Conservation (phyloP, 1,140 invertebrate species). For the Leptonema lineaticorne region DNA sequence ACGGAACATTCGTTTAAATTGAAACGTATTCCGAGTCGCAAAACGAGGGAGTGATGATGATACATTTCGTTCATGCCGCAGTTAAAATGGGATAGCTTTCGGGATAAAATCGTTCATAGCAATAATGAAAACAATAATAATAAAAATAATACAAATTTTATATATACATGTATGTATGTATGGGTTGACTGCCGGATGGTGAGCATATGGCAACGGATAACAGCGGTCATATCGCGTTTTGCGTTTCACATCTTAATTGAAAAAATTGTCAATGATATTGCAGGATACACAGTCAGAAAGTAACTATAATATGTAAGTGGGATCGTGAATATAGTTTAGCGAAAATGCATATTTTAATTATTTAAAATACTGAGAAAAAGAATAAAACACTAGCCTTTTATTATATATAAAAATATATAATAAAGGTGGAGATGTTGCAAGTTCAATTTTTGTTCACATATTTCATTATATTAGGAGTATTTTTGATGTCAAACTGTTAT, state of each 20-base stretch:
- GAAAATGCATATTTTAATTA: no score
- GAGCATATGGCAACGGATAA: slow-evolving; percentile 20
- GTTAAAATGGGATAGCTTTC: not conserved
- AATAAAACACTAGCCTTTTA: no score
- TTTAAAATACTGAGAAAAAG: no score
- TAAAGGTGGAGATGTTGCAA: no score
- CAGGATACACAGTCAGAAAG: no score
- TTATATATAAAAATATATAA: no score
- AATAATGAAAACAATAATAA: not conserved
- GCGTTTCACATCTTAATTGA: slow-evolving; percentile 15
- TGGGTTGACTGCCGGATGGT: slow-evolving; percentile 5
- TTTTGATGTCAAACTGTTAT: no score
- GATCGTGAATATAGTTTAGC: no score
- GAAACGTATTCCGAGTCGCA: not conserved
- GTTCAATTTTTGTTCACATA: no score
- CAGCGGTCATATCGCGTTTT: slow-evolving; percentile 9
- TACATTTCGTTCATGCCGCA: not conserved
- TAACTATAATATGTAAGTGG: no score
- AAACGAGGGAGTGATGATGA: not conserved
- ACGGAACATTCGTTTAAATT: not conserved
- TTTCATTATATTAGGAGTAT: no score
- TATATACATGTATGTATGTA: no score
- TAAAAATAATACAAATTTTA: not conserved
- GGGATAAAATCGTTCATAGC: not conserved
- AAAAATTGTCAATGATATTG: slow-evolving; percentile 3